Base-by-base conservation (phyloP, 2,797 vertebrate species). In the Gouania willdenowi region DNA sequence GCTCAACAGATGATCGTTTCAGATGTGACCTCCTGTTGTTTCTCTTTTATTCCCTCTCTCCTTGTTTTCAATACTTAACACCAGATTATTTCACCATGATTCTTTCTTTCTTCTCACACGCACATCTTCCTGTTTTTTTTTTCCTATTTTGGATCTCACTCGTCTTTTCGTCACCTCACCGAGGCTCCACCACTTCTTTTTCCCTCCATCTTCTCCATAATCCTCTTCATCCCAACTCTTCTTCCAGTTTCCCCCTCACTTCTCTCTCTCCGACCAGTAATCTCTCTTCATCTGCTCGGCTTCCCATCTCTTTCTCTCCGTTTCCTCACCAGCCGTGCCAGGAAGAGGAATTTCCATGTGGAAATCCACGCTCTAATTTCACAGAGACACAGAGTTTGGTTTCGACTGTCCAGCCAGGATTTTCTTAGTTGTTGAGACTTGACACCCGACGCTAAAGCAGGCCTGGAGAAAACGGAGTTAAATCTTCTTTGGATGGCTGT, bases 371-470 rank as follows among this genome's bases (percentile, higher is more conserved):
- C 49, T 67, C 27, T 53, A 23, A 65, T 61, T 64, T 69, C 56
- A 47, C 38, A 50, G 10, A 38, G 28, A 43, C 18, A 44, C 8
- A 5, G 3, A 23, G 18, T 42, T 41, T 42, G 51, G 28, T 57
- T 69, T 68, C 45, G 14, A 55, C 36, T 60, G 67, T 77, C 74
- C 69, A 52, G 51, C 48, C 59, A 65, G 54, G 51, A 54, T 58
- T 61, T 62, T 47, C 52, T 53, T 48, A 30, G 36, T 41, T 41
- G 50, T 63, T 43, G 37, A 73, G 45, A 31, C 30, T 49, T 66
- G 57, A 76, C 55, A 73, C 19, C 27, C 67, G 38, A 53, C 47
- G 52, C 62, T 6, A 35, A 63, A 76, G 69, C 29, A 58, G 51
- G 51, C 43, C 57, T 2, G 10, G 21, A 54, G 48, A 71, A 79